Base-by-base conservation (phyloP, 1,140 invertebrate species). In the Ephestia elutella region DNA sequence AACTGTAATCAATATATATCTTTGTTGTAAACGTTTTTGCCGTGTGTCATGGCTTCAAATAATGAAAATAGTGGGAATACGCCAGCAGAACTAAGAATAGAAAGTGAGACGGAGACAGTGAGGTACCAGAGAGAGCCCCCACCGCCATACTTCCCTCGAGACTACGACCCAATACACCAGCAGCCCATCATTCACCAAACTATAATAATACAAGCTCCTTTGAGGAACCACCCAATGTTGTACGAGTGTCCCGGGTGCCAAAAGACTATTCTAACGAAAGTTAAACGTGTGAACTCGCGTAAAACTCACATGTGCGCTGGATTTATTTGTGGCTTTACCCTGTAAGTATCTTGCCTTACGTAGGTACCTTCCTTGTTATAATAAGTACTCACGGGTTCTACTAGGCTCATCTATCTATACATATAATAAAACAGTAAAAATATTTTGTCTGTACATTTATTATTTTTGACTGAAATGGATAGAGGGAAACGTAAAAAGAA, bases 291-390 rank as follows among this genome's bases (percentile, higher is more conserved):
- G n/a, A 84, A 73, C 55, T 76, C 82, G 7, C 70, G 69, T 17
- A 80, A 77, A 70, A 86, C 84, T 56, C 82, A 87, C 48, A 72
- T 87, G 69, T 11, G 80, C 7, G 78, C 82, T 54, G 84, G 84
- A 32, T 87, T 86, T 54, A 71, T 87, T 54, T 86, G 75, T 74
- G 84, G 84, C 32, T 68, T 78, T 44, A 81, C 80, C 56, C 57
- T 76, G 82, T 86, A 73, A 82, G 82, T 80, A 72, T 1, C 44
- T 28, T 28, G 25, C 3, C 25, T 28, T 28, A 8, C 8, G 25
- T 28, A 28, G n/a, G n/a, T n/a, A n/a, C n/a, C n/a, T n/a, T n/a
- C 25, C 25, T 28, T 28, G 25, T 5, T 28, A 28, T 3, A 28
- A 28, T 8, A 28, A 28, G 25, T 8, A 28, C 25, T 28, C 8